These are phyloP conservation scores for Umimayanthus kanabou DNA, from an alignment of 92 coral and sea anemone genomes.

Conservation along the genomic window DNA sequence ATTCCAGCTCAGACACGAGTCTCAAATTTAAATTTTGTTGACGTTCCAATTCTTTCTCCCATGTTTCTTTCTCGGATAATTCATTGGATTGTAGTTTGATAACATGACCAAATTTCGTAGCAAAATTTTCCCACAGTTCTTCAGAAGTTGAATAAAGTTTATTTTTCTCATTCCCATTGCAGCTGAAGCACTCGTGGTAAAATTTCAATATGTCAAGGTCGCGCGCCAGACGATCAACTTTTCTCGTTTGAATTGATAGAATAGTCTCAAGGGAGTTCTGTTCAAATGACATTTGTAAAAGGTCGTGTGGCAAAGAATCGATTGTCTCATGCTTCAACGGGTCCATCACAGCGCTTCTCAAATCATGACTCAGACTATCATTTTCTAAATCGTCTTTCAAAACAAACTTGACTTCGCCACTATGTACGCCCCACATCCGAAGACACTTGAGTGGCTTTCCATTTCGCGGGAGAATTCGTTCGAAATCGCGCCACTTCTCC, in stretches of 20 bases:
- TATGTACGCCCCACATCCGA: slow-evolving; percentile 72
- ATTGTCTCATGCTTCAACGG: slow-evolving; percentile 15
- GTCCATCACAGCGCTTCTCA: neutral
- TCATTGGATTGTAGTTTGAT: slow-evolving; percentile 69
- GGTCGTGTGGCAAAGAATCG: slow-evolving; percentile 34
- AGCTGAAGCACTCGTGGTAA: slow-evolving; percentile 55
- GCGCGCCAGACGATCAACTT: slow-evolving; percentile 59
- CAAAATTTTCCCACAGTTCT: slow-evolving; percentile 64
- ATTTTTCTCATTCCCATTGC: slow-evolving; percentile 53
- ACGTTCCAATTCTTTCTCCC: slow-evolving; percentile 47
- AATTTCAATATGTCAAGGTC: slow-evolving; percentile 61
- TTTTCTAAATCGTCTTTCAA: slow-evolving; percentile 54
- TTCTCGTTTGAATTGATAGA: slow-evolving; percentile 55
- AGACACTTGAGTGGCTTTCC: slow-evolving; percentile 77
- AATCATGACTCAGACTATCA: neutral
- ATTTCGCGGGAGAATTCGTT: slow-evolving; percentile 87
- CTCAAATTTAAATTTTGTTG: slow-evolving; percentile 49
- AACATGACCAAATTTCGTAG: slow-evolving; percentile 53
- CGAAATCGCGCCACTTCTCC: slow-evolving; percentile 89
- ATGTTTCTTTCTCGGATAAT: slow-evolving; percentile 43
- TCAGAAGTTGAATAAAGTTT: slow-evolving; percentile 60
- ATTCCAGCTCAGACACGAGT: slow-evolving; percentile 48
- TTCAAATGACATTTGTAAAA: slow-evolving; percentile 51
- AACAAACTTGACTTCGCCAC: slow-evolving; percentile 65
- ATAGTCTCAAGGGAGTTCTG: slow-evolving; percentile 67